Percentiles rank a stretch among this genome's conserved stretches.
Conservation (phyloP, 1,140 invertebrate species). For the Drosophila subpulchrella region DNA sequence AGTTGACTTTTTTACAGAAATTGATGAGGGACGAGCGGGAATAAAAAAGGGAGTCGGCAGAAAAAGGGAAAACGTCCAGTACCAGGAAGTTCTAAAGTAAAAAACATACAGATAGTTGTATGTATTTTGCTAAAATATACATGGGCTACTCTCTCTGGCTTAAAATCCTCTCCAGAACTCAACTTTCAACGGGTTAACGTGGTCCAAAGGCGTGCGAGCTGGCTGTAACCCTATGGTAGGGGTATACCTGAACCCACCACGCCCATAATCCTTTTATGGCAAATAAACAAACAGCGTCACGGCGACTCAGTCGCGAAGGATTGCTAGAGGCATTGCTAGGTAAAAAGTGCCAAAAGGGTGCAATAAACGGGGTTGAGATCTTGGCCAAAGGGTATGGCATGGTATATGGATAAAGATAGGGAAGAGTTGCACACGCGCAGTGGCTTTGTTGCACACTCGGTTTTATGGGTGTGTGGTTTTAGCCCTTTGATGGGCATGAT, state of each 20-base stretch:
- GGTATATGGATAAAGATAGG: background rate
- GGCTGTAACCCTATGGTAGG: constrained; percentile 40
- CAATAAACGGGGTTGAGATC: constrained; percentile 10
- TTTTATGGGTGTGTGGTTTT: constrained; percentile 84
- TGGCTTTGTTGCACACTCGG: constrained; percentile 75
- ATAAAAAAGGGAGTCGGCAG: constrained; percentile 18
- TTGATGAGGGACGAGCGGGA: constrained; percentile 40
- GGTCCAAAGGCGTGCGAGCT: constrained; percentile 44
- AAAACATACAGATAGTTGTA: background rate
- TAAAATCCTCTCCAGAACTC: background rate
- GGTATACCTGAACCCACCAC: constrained; percentile 68
- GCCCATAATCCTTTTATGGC: constrained; percentile 82
- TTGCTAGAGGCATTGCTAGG: constrained; percentile 4
- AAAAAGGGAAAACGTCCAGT: constrained; percentile 15
- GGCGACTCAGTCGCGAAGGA: constrained; percentile 18
- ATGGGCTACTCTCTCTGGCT: background rate
- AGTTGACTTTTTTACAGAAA: constrained; percentile 79
- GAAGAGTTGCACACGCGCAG: constrained; percentile 58
- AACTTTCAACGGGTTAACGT: constrained; percentile 63
- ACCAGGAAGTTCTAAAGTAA: constrained; percentile 42
- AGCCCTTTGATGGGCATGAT: constrained; percentile 84
- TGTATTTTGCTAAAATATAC: background rate
- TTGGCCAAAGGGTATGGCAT: constrained; percentile 2
- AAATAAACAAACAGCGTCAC: constrained; percentile 79
- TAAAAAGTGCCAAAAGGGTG: constrained; percentile 13